These are phyloP conservation scores for Corythoichthys intestinalis DNA, from an alignment of 2,113 vertebrate species.

Conservation along the genomic window DNA sequence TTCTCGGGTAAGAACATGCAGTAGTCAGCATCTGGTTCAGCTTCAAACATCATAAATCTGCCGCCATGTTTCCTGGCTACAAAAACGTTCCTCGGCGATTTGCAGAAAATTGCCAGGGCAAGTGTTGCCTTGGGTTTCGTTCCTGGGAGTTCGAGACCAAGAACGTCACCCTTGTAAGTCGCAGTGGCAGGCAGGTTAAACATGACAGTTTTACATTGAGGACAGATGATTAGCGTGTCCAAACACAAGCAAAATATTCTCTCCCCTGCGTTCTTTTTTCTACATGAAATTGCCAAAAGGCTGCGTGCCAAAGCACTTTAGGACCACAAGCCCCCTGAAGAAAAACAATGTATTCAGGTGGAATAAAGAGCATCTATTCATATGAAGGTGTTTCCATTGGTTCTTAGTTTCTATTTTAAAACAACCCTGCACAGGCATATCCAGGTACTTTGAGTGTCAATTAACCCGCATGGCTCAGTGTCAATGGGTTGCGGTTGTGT, in stretches of 20 bases:
- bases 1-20: constrained; percentile 4
- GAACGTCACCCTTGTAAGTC: not conserved
- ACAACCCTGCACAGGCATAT: not conserved
- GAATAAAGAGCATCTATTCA: constrained; percentile 56
- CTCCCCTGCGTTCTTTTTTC: constrained; percentile 28
- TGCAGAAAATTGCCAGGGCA: constrained; percentile 11
- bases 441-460: constrained; percentile 62
- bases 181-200: constrained; percentile 10
- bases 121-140: constrained; percentile 18
- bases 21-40: constrained; percentile 14
- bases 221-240: constrained; percentile 25
- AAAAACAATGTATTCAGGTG: constrained; percentile 47
- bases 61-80: constrained; percentile 38
- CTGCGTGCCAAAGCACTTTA: constrained; percentile 46
- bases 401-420: not conserved
- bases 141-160: constrained; percentile 7
- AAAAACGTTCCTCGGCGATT: constrained; percentile 16
- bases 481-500: constrained; percentile 53
- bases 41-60: constrained; percentile 23
- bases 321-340: constrained; percentile 53
- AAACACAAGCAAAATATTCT: constrained; percentile 54
- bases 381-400: constrained; percentile 50
- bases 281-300: constrained; percentile 51
- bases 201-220: not conserved
- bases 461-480: constrained; percentile 58